Evolutionary conservation across 2,113 vertebrate genomes (phyloP).

Genomic region (Thoracochromis brauschi): DNA sequence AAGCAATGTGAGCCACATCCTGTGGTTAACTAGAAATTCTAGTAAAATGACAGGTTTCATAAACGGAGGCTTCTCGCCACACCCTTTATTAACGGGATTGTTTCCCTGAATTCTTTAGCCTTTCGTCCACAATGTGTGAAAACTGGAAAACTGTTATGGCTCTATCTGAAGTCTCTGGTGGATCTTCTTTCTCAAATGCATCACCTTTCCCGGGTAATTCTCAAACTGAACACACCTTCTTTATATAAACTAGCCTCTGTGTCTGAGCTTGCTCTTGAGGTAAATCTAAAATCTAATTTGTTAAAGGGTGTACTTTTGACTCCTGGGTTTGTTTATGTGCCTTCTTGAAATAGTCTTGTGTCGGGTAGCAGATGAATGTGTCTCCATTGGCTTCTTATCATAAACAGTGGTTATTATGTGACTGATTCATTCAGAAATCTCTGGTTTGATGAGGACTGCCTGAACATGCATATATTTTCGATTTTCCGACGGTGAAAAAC

Average conservation of each 20-base stretch:
- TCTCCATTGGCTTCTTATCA: conserved; percentile 5
- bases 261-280: neutral
- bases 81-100: conserved; percentile 38
- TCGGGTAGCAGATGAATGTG: neutral
- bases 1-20: conserved; percentile 53
- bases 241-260: conserved; percentile 2
- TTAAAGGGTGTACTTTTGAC: neutral
- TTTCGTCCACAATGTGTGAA: neutral
- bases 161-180: neutral
- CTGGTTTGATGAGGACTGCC: conserved; percentile 1
- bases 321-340: conserved; percentile 12
- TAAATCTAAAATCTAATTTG: neutral
- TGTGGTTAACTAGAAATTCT: conserved; percentile 55
- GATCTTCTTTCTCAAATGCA: neutral
- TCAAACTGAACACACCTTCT: neutral
- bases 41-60: conserved; percentile 63
- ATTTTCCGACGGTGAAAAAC: neutral
- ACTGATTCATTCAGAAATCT: conserved; percentile 45
- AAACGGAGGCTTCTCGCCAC: conserved; percentile 41
- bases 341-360: neutral
- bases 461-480: conserved; percentile 7
- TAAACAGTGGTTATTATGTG: conserved; percentile 24
- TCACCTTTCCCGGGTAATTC: neutral
- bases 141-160: neutral
- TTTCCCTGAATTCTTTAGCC: conserved; percentile 3